Evolutionary conservation across 2,113 vertebrate species (phyloP), one percentile per base, ranked within the genome.

Genomic region (Bombycilla garrulus): DNA sequence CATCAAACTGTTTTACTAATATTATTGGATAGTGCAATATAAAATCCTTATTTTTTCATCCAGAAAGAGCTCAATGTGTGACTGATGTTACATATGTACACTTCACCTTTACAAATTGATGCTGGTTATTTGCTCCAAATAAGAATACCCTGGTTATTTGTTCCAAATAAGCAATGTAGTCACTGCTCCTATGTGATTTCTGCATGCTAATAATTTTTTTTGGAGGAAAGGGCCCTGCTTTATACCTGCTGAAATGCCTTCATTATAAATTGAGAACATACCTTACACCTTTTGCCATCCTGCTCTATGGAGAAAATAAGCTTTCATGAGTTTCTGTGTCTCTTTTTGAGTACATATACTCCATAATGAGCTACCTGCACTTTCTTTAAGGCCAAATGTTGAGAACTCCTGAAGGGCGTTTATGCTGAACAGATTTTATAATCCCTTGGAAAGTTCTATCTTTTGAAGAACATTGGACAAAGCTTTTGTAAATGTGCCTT

Each of bases 161-260:
- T 29, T 64, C 38, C 69, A 76, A 58, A 25, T 79, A 67, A 74
- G 54, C 15, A 61, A 25, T 17, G 15, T 11, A 44, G 22, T 35
- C 38, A 25, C 9, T 62, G 14, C 21, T 88, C 8, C 21, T 47
- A 26, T 33, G 28, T 62, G 33, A 74, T 29, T 67, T 60, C 45
- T 45, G 29, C 15, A 20, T 25, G 15, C 5, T 71, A 44, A 23
- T 42, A 53, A 11, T 3, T 0, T 0, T 15, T 62, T 66, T 35
- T 62, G 44, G 65, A 76, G 38, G 23, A 48, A 70, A 92, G 70
- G 4, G 2, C 14, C 4, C 21, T 67, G 47, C 20, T 65, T 65
- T 28, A 29, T 31, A 40, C 4, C 5, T 4, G 10, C 21, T 22
- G 23, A 86, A 84, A 69, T 10, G 6, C 5, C 22, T 57, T 57